Evolutionary conservation across 2,888 invertebrate genomes (phyloP).

Genomic region (Bombylius major): DNA sequence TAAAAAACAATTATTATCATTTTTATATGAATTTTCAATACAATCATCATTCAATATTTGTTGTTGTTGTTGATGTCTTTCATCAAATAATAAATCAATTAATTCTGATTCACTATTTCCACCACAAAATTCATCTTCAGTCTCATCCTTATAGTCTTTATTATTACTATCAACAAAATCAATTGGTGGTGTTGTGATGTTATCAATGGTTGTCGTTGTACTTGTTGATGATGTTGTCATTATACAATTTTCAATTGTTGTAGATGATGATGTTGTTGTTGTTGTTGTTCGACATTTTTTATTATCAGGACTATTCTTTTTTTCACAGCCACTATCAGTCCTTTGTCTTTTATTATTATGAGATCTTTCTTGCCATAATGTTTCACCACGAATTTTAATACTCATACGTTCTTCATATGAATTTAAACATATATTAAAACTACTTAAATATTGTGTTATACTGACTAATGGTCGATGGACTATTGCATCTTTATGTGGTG

Average conservation of each 20-base stretch:
- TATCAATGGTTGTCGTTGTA: background rate
- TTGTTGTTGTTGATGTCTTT: background rate
- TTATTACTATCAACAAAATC: background rate
- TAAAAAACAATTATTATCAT: background rate
- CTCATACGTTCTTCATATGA: slow-evolving; percentile 63
- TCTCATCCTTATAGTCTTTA: background rate
- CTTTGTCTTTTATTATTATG: slow-evolving; percentile 37
- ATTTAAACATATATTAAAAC: slow-evolving; percentile 62
- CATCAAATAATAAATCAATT: too few relatives aligned
- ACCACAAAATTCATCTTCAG: background rate
- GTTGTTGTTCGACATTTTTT: slow-evolving; percentile 27
- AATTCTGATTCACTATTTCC: background rate
- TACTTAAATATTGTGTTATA: slow-evolving; percentile 63
- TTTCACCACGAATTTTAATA: slow-evolving; percentile 40
- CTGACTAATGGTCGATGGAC: slow-evolving; percentile 61
- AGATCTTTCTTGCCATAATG: slow-evolving; percentile 24
- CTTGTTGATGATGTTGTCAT: background rate
- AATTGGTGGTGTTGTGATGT: background rate
- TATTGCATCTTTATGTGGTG: slow-evolving; percentile 46
- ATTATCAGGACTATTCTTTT: slow-evolving; percentile 39
- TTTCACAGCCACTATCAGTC: slow-evolving; percentile 46
- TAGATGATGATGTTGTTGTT: background rate
- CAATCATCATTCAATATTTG: too few relatives aligned
- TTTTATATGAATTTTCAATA: background rate
- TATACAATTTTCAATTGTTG: background rate